These are phyloP conservation scores for Ephestia elutella DNA, from an alignment of 1,140 invertebrate genomes.

Conservation along the genomic window DNA sequence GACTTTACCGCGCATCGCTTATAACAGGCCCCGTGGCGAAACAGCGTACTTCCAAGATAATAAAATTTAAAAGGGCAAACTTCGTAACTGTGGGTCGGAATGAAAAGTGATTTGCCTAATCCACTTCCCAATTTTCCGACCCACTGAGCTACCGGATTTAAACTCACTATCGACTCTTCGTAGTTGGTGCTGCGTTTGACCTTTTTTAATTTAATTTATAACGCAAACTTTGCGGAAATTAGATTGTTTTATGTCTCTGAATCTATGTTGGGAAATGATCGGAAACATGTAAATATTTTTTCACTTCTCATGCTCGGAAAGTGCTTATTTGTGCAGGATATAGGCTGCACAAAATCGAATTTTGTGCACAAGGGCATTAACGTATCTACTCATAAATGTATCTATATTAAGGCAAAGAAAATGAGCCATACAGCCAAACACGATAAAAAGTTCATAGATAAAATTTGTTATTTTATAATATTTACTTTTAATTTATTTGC, in stretches of 20 bases:
- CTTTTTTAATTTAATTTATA: conserved; percentile 9
- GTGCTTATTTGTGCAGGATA: too few relatives aligned
- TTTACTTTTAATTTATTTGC: too few relatives aligned
- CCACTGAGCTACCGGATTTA: conserved; percentile 50
- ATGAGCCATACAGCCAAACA: too few relatives aligned
- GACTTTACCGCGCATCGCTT: neutral
- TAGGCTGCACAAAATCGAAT: too few relatives aligned
- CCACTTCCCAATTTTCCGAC: conserved; percentile 69
- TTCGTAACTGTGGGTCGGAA: conserved; percentile 60
- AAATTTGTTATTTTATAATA: too few relatives aligned
- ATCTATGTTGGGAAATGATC: too few relatives aligned
- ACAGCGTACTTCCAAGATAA: conserved; percentile 42
- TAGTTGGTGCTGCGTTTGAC: conserved; percentile 22
- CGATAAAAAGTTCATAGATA: too few relatives aligned
- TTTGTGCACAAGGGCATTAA: too few relatives aligned
- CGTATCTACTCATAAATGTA: too few relatives aligned
- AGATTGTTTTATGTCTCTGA: neutral
- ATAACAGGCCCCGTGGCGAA: neutral
- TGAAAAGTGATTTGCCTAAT: conserved; percentile 73
- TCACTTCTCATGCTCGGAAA: too few relatives aligned
- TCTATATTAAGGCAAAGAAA: too few relatives aligned
- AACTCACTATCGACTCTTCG: conserved; percentile 43
- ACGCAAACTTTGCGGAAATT: neutral
- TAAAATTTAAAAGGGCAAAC: conserved; percentile 72
- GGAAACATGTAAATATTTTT: too few relatives aligned